Conservation (phyloP, 2,888 invertebrate species). For the Malacosoma neustria region DNA sequence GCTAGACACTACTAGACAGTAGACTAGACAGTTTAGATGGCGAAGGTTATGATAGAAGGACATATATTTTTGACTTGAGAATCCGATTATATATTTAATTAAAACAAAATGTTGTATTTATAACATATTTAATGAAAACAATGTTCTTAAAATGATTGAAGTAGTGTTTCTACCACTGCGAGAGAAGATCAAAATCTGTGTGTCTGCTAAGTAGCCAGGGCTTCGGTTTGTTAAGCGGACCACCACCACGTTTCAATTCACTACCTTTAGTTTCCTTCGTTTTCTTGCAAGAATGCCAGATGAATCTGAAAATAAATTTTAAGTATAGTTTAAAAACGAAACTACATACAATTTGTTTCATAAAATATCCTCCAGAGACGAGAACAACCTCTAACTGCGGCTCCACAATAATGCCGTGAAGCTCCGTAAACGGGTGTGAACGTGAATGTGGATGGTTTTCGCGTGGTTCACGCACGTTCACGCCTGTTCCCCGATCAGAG, state of each 20-base stretch:
- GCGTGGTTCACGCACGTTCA: too few species aligned
- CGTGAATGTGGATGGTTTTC: too few species aligned
- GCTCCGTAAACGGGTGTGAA: too few species aligned
- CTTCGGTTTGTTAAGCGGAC: slow-evolving; percentile 54
- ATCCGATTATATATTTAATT: background rate
- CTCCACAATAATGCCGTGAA: too few species aligned
- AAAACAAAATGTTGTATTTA: background rate
- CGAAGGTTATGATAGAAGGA: background rate
- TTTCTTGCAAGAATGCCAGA: slow-evolving; percentile 64
- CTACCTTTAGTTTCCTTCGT: slow-evolving; percentile 19
- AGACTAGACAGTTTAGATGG: background rate
- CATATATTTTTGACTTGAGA: background rate
- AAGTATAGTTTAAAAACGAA: too few species aligned
- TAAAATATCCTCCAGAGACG: too few species aligned
- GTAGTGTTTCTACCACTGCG: slow-evolving; percentile 45
- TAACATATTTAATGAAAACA: background rate
- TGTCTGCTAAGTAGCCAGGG: slow-evolving; percentile 63
- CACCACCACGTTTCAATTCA: slow-evolving; percentile 41
- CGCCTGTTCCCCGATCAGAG: too few species aligned
- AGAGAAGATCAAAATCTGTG: slow-evolving; percentile 58
- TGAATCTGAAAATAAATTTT: slow-evolving; percentile 51
- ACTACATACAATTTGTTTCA: too few species aligned
- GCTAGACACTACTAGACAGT: background rate
- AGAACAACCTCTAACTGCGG: too few species aligned
- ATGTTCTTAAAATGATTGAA: background rate